These are phyloP conservation scores for Ptychobarbus kaznakovi DNA, from an alignment of 2,797 vertebrate genomes.

Conservation along the genomic window DNA sequence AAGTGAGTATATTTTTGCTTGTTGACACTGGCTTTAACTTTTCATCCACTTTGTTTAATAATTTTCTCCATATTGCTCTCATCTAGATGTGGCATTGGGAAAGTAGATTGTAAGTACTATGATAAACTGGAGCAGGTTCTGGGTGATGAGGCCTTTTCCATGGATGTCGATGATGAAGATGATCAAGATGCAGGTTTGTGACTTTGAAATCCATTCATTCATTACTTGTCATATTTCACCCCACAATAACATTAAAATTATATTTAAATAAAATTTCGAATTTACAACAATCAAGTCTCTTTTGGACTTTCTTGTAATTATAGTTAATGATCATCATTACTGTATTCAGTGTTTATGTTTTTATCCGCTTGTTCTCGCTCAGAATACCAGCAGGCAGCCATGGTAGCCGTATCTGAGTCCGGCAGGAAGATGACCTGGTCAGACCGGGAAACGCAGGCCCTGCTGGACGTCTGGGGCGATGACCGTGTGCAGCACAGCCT, in stretches of 20 bases:
- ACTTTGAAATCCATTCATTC: background rate
- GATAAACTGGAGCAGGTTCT: slow-evolving; percentile 72
- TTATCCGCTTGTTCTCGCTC: background rate
- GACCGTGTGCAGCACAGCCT: slow-evolving; percentile 75
- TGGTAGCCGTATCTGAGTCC: slow-evolving; percentile 66
- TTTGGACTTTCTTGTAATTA: background rate
- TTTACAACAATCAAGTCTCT: background rate
- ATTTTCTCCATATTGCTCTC: background rate
- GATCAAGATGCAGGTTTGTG: slow-evolving; percentile 68
- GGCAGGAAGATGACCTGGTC: slow-evolving; percentile 79
- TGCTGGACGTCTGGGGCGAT: slow-evolving; percentile 78
- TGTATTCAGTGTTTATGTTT: background rate
- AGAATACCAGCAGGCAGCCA: slow-evolving; percentile 69
- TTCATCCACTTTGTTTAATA: background rate
- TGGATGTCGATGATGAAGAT: slow-evolving; percentile 71
- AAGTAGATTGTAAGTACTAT: slow-evolving; percentile 73
- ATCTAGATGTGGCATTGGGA: slow-evolving; percentile 67
- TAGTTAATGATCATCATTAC: background rate
- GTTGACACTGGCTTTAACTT: background rate
- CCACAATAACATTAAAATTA: background rate
- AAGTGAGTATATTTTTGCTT: slow-evolving; percentile 66
- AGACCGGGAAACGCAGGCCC: slow-evolving; percentile 73
- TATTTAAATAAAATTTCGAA: background rate
- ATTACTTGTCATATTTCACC: background rate
- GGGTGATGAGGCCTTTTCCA: slow-evolving; percentile 63